Percentiles rank a stretch among this genome's conserved stretches.
Conservation (phyloP, 2,797 vertebrate species). For the Taeniopygia guttata region DNA sequence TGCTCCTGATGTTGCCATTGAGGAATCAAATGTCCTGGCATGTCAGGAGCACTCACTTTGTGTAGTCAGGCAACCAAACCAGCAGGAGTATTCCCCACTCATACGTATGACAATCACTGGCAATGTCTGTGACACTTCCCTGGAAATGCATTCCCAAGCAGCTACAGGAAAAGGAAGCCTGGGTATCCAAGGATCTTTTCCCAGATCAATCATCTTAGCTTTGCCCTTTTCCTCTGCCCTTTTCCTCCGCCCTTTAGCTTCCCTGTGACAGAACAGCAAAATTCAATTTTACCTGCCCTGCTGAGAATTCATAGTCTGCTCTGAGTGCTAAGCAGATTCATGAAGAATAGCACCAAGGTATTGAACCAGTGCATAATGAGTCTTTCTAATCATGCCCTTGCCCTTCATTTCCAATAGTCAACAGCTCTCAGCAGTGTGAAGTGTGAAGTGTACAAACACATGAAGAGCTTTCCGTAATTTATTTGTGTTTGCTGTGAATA, state of each 20-base stretch:
- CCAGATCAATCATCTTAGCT: not conserved
- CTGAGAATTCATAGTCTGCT: not conserved
- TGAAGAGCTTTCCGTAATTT: conserved; percentile 23
- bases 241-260: conserved; percentile 1
- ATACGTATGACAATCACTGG: not conserved
- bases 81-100: not conserved
- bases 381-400: conserved; percentile 28
- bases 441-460: conserved; percentile 11
- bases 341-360: not conserved
- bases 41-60: not conserved
- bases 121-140: not conserved
- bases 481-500: conserved; percentile 2
- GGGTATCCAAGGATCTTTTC: not conserved
- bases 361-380: conserved; percentile 3
- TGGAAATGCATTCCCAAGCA: not conserved
- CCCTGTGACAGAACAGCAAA: not conserved
- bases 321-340: not conserved
- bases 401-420: conserved; percentile 26
- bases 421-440: conserved; percentile 15
- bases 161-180: not conserved
- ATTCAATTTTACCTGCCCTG: not conserved
- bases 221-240: not conserved
- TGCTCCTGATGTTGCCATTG: not conserved
- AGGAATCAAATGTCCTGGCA: not conserved
- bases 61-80: not conserved